These are phyloP conservation scores for Colletes latitarsis DNA, from an alignment of 1,140 invertebrate genomes.

Conservation along the genomic window DNA sequence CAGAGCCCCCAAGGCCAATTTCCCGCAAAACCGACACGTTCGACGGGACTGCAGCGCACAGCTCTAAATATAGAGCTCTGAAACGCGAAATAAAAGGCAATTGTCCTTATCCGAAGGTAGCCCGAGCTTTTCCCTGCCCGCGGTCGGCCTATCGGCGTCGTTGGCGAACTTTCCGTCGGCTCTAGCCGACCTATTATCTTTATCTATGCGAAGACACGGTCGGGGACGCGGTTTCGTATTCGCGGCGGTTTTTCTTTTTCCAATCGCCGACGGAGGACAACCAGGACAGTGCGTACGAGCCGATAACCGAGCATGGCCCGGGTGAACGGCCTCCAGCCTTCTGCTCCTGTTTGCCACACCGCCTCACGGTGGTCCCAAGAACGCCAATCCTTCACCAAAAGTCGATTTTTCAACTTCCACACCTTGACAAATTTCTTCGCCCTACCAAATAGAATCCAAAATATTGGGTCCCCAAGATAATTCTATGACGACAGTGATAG, in stretches of 20 bases:
- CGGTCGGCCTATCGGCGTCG: neutral
- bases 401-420: no score
- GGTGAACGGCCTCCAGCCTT: slow-evolving; percentile 71
- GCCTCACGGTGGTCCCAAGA: neutral
- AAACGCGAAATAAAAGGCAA: slow-evolving; percentile 33
- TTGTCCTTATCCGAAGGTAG: slow-evolving; percentile 47
- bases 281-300: slow-evolving; percentile 39
- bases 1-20: neutral
- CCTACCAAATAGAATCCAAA: no score
- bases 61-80: slow-evolving; percentile 24
- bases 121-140: slow-evolving; percentile 2
- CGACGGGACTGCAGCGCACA: neutral
- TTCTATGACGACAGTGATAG: no score
- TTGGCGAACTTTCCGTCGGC: slow-evolving; percentile 21
- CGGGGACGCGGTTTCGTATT: slow-evolving; percentile 42
- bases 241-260: slow-evolving; percentile 20
- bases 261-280: slow-evolving; percentile 29
- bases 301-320: slow-evolving; percentile 60
- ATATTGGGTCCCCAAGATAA: no score
- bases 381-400: no score
- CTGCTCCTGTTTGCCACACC: slow-evolving; percentile 54
- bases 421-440: no score
- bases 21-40: neutral
- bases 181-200: slow-evolving; percentile 50
- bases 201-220: slow-evolving; percentile 44